Evolutionary conservation across 2,888 invertebrate species (phyloP).

Genomic region (Pocota personata): DNA sequence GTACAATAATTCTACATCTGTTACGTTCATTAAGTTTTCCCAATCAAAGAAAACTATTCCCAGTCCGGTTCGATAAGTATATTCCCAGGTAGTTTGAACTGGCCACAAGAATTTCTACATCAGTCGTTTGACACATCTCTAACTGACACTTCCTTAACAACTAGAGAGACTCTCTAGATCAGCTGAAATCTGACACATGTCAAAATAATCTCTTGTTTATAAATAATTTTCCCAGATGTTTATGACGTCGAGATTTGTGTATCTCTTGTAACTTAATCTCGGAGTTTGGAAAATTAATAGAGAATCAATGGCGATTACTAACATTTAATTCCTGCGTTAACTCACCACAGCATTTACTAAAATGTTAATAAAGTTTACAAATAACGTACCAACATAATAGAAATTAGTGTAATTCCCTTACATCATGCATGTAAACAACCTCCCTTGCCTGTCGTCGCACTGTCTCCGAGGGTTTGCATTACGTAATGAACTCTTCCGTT

Average conservation of each 20-base stretch:
- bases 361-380: slow-evolving; percentile 4
- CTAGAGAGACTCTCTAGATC: neutral
- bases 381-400: neutral
- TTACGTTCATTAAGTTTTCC: too few relatives aligned
- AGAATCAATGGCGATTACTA: neutral
- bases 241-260: too few relatives aligned
- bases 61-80: too few relatives aligned
- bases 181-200: neutral
- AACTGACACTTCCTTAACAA: too few relatives aligned
- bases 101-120: too few relatives aligned
- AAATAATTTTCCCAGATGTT: neutral
- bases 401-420: neutral
- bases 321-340: neutral
- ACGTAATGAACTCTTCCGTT: slow-evolving; percentile 19
- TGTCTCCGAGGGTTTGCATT: neutral
- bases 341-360: neutral
- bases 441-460: neutral
- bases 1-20: too few relatives aligned
- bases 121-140: too few relatives aligned
- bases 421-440: slow-evolving; percentile 61
- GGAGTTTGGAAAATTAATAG: neutral
- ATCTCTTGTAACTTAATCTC: slow-evolving; percentile 2
- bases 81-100: too few relatives aligned
- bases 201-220: neutral
- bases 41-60: too few relatives aligned